phyloP scores from a whole-genome alignment of 1,140 invertebrate species.

The Carposina sasakii region DNA sequence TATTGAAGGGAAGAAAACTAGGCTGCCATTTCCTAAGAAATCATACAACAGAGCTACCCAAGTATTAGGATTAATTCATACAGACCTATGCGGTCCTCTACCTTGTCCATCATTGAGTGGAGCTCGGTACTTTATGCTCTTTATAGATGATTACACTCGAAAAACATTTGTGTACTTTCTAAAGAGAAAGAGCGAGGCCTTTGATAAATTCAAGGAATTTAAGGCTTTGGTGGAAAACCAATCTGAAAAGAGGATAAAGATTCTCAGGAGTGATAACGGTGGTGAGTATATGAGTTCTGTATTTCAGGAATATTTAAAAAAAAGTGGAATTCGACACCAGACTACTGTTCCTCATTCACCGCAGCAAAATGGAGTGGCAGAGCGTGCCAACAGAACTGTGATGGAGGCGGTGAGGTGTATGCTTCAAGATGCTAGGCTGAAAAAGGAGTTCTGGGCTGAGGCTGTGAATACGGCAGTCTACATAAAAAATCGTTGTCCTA shows the following conservation, averaged over 20 bases:
- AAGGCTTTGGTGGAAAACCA: conserved; percentile 76
- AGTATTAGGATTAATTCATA: not conserved
- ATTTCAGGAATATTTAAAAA: not conserved
- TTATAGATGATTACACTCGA: conserved; percentile 42
- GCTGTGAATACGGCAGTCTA: conserved; percentile 3
- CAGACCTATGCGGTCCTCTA: conserved; percentile 52
- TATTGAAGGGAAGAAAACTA: conserved; percentile 3
- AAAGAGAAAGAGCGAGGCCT: conserved; percentile 45
- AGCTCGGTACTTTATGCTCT: conserved; percentile 38
- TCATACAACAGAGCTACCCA: not conserved
- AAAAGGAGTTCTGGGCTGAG: conserved; percentile 2
- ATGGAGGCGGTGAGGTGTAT: conserved; percentile 1
- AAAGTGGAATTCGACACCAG: conserved; percentile 4
- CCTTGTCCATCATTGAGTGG: conserved; percentile 29
- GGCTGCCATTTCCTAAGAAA: conserved; percentile 4
- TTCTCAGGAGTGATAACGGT: conserved; percentile 11
- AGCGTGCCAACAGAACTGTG: not conserved
- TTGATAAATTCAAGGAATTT: conserved; percentile 40
- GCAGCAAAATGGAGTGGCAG: not conserved
- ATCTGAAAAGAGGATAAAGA: conserved; percentile 55
- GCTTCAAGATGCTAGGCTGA: not conserved
- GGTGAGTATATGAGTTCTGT: not conserved
- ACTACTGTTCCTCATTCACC: not conserved
- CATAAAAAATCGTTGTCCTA: conserved; percentile 3
- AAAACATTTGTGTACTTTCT: conserved; percentile 31